Base-by-base conservation (phyloP, 2,888 invertebrate species). In the Lysandra bellargus region DNA sequence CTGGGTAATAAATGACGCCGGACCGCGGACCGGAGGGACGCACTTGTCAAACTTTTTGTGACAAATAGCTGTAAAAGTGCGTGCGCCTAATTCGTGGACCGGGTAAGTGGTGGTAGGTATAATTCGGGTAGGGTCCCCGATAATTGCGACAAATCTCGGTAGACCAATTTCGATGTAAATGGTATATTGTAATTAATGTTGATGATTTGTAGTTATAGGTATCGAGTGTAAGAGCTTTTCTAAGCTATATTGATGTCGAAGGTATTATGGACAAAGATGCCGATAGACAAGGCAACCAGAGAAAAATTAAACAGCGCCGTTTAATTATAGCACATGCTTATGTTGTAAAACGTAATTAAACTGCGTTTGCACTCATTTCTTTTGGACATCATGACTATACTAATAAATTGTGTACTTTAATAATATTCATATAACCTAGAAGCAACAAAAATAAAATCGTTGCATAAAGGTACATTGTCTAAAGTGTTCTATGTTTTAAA, bases 31-130 rank as follows among this genome's bases (percentile, higher is more conserved):
- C 88, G 87, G 82, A 81, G 88, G 92, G 92, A 89, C 85, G 86
- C 89, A 90, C 89, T 91, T 89, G 88, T 88, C 88, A 91, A 79
- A 93, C 92, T 93, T 93, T 93, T 92, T 92, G 91, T 94, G 93
- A 93, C 93, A 94, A 93, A 93, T 93, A 92, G 89, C 91, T 87
- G 86, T 87, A 87, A 91, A 91, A 92, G 92, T 92, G 89, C 91
- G 90, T 90, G 86, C 81, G 85, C 85, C 89, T 90, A 90, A 91
- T 83, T 80, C 81, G 82, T 80, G 82, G 81, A 83, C 82, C 82
- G 80, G 82, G 78, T 79, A 76, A 76, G 76, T 57, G 30, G 53
- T 14, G 30, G 30, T 76, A 57, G 49, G 49, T 75, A 76, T 76
- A 33, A 76, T 76, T 53, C 7, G 33, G 37, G 3, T 2, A 7